Evolutionary conservation across 2,113 vertebrate species (phyloP), one percentile per base, ranked within the genome.

Genomic region (Fregetta grallaria): DNA sequence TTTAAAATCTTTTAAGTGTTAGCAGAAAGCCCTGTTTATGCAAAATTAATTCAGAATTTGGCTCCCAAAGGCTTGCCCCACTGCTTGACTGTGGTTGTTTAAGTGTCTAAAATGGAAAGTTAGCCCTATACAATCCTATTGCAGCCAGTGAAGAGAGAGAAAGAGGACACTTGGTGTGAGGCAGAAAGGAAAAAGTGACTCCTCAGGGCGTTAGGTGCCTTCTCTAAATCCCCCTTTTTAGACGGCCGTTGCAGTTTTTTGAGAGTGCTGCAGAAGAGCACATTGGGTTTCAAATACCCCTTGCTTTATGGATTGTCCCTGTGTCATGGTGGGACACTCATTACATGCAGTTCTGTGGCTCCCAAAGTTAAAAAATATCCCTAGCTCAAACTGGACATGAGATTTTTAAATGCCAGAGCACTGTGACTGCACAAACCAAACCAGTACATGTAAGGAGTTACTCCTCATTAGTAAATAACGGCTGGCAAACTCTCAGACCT

Each of bases 161-260:
- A 86, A 49, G 40, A 81, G 13, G 38, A 55, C 70, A 6, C 22
- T 14, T 13, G 4, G 18, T 5, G 34, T 15, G 26, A 79, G 34
- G 62, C 17, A 76, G 25, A 65, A 63, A 63, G 44, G 49, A 76
- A 55, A 38, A 70, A 49, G 27, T 11, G 21, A 55, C 27, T 66
- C 55, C 47, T 50, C 1, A 0, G 62, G 52, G 52, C 26, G 18
- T 10, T 8, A 36, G n/a, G 18, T 61, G 27, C 36, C 34, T 59
- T 50, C 44, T 86, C 53, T 0, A 2, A 92, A 70, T 13, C 11
- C 9, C 17, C 10, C 20, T 58, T 44, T 26, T n/a, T 13, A 65
- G 34, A 56, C 1, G 7, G 56, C 49, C 0, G 0, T 20, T 8
- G 5, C 32, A 29, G 34, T 3, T 47, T n/a, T 79, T 52, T 22